Evolutionary conservation across 2,888 invertebrate genomes (phyloP), one percentile per base, ranked within the genome.

Genomic region (Allolobophora icterica): DNA sequence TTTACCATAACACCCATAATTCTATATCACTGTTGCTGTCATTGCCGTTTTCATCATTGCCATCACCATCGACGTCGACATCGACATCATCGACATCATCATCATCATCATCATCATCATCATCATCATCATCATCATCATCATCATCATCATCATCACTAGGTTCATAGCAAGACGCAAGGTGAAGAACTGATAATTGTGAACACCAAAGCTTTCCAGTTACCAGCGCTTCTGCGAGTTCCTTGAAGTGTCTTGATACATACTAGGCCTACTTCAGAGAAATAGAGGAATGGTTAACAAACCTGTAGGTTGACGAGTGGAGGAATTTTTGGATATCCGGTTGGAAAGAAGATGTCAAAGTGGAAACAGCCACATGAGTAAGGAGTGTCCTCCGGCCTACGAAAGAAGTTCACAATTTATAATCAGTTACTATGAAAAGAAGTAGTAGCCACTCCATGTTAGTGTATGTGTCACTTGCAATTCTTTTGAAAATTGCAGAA

Each of bases 251-350:
- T 42, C 42, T 42, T 42, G 42, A 42, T 42, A 17, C 42, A 42
- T 17, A 1, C 42, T n/a, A n/a, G n/a, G n/a, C n/a, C n/a, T n/a
- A 42, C 13, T 5, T 1, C 1, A n/a, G 71, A 30, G 0, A 6
- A 71, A 1, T 71, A 71, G 8, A 71, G n/a, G 30, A 71, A 71
- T n/a, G n/a, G n/a, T n/a, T n/a, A 3, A 71, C 98, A 98, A 40
- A 98, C 98, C 96, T 98, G 98, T 95, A 98, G 96, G 96, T 98
- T 98, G 94, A 98, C 98, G 97, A 98, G 98, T 38, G 98, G 98
- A 93, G 97, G 97, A 93, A 97, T 97, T 34, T 92, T 91, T 33
- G 97, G 97, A 92, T 95, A 96, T 91, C 95, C 94, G 94, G 97
- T 97, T 90, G 97, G 97, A 97, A 98, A 96, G 97, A 97, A 94